Evolutionary conservation across 1,140 invertebrate genomes (phyloP).

Genomic region (Drosophila navojoa): DNA sequence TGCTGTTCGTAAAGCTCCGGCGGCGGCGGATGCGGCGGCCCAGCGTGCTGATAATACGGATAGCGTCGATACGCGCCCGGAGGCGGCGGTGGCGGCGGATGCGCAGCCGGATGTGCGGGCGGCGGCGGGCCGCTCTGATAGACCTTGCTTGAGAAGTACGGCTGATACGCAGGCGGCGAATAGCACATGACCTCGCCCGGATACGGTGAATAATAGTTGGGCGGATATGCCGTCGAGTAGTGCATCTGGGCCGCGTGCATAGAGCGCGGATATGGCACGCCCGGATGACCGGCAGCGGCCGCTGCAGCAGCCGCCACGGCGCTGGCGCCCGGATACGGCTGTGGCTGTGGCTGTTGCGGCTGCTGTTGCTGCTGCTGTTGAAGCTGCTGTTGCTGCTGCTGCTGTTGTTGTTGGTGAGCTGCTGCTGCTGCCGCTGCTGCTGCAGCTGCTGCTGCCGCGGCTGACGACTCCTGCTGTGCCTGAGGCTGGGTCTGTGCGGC

Average conservation of each 20-base stretch:
- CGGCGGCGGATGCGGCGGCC: constrained; percentile 52
- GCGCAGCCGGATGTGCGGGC: constrained; percentile 75
- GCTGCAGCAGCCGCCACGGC: constrained; percentile 83
- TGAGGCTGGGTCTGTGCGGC: constrained; percentile 8
- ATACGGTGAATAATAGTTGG: constrained; percentile 85
- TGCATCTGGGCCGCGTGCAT: constrained; percentile 83
- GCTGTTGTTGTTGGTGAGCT: no score
- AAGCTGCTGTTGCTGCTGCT: constrained; percentile 7
- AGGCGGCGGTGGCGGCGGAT: constrained; percentile 78
- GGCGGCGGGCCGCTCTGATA: constrained; percentile 83
- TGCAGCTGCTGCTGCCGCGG: constrained; percentile 15
- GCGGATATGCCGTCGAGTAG: constrained; percentile 84
- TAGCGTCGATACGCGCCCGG: constrained; percentile 65
- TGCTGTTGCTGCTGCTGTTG: constrained; percentile 55
- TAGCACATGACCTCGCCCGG: constrained; percentile 85
- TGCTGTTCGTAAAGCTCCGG: constrained; percentile 20
- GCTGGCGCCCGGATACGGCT: constrained; percentile 83
- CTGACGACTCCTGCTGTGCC: not conserved
- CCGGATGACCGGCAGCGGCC: constrained; percentile 80
- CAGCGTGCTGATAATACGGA: constrained; percentile 66
- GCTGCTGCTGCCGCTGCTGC: constrained; percentile 18
- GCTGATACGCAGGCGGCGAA: constrained; percentile 85
- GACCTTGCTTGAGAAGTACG: constrained; percentile 82
- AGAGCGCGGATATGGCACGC: constrained; percentile 82
- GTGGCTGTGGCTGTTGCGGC: constrained; percentile 84